These are phyloP conservation scores for Aphidius colemani DNA, from an alignment of 2,888 invertebrate genomes.

Conservation along the genomic window DNA sequence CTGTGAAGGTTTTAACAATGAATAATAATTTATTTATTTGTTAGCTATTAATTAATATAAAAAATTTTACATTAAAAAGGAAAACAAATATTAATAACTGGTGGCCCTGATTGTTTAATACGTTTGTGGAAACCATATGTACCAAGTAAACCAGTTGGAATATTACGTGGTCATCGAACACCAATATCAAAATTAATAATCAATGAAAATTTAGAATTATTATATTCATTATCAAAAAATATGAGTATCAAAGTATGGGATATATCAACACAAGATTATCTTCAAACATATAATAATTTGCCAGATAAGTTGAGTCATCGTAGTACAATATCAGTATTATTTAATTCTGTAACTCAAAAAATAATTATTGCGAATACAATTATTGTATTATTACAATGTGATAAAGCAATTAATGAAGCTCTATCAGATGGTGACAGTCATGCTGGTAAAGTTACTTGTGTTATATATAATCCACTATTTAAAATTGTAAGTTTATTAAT, in stretches of 20 bases:
- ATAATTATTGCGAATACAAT: conserved; percentile 70
- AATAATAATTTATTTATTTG: background rate
- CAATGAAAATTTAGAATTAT: conserved; percentile 68
- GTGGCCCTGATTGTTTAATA: conserved; percentile 76
- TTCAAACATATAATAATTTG: conserved; percentile 74
- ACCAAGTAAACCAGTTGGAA: conserved; percentile 68
- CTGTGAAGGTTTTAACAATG: conserved; percentile 43
- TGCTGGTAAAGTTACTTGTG: conserved; percentile 69
- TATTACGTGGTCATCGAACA: conserved; percentile 73
- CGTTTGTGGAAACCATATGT: conserved; percentile 83
- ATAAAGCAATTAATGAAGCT: conserved; percentile 69
- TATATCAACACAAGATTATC: conserved; percentile 67
- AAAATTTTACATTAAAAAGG: conserved; percentile 43
- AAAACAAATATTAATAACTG: conserved; percentile 63
- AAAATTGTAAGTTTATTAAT: conserved; percentile 61
- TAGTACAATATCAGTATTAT: conserved; percentile 66
- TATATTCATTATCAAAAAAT: conserved; percentile 76
- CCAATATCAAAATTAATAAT: conserved; percentile 71
- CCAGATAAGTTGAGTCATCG: conserved; percentile 68
- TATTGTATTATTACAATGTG: conserved; percentile 69
- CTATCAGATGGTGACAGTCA: conserved; percentile 78
- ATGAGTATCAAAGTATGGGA: conserved; percentile 81
- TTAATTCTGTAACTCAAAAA: conserved; percentile 70
- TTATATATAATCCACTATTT: conserved; percentile 78
- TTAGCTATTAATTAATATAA: background rate